These are phyloP conservation scores for Zaprionus bogoriensis DNA, from an alignment of 2,888 invertebrate genomes.

Conservation along the genomic window DNA sequence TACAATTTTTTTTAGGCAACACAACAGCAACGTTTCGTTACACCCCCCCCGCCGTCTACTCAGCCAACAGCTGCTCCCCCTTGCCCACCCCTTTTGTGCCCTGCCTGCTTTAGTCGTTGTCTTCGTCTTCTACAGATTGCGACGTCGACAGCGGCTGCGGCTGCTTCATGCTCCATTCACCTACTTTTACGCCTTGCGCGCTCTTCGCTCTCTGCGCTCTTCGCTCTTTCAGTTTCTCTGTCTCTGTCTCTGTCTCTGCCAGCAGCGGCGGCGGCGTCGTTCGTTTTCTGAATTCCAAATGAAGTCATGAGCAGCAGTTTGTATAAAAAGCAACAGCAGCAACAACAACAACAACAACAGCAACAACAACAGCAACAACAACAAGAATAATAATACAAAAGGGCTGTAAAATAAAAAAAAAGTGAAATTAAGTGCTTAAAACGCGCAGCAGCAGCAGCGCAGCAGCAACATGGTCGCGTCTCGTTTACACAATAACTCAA, in stretches of 20 bases:
- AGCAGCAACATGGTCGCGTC: conserved; percentile 64
- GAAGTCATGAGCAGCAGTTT: conserved; percentile 76
- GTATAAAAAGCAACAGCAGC: conserved; percentile 45
- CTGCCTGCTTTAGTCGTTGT: conserved; percentile 35
- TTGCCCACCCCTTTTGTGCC: conserved; percentile 14
- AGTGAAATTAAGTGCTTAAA: conserved; percentile 75
- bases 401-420: conserved; percentile 55
- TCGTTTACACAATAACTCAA: conserved; percentile 76
- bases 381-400: conserved; percentile 54
- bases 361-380: conserved; percentile 28
- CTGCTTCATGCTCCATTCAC: conserved; percentile 80
- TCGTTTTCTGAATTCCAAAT: conserved; percentile 78
- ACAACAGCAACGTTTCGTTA: conserved; percentile 45
- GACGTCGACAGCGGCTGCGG: conserved; percentile 16
- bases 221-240: conserved; percentile 21
- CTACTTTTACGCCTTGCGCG: conserved; percentile 77
- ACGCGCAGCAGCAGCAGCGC: conserved; percentile 42
- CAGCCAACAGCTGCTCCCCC: background rate
- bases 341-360: conserved; percentile 26
- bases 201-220: conserved; percentile 61
- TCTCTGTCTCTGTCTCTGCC: conserved; percentile 28
- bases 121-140: conserved; percentile 37
- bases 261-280: conserved; percentile 56
- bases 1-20: conserved; percentile 51
- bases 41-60: background rate